Base-by-base conservation (phyloP, 2,797 vertebrate species). In the Ataeniobius toweri region DNA sequence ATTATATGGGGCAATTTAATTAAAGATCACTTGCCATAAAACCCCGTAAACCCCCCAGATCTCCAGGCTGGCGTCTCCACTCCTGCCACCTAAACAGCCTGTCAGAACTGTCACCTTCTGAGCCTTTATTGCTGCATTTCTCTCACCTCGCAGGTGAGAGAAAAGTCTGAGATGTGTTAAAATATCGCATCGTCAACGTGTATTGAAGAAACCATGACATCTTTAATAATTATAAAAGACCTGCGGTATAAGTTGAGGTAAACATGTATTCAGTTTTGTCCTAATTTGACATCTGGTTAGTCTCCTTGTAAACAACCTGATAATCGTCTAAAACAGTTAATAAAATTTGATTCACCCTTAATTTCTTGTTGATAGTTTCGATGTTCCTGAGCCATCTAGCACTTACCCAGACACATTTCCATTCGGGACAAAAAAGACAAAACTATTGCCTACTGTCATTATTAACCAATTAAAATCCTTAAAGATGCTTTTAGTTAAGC, bases 41-140 rank as follows among this genome's bases (percentile, higher is more conserved):
- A 39, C 8, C 67, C 4, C 22, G 24, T 55, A 46, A 16, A 12
- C 14, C 0, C 13, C n/a, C 6, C 24, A 6, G 3, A 6, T 18
- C 39, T 51, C 8, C 71, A 26, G 39, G 71, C 58, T 92, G 94
- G 95, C 94, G 95, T 94, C 95, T 56, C 71, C 74, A 73, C 50
- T 93, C 92, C 92, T 94, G 83, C 67, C 93, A 89, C 87, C 86
- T 68, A 50, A 26, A 75, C 75, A 2, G 70, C 46, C 90, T 85
- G 93, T 94, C 88, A 93, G 83, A 74, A 46, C 69, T 28, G 61
- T 71, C 87, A 91, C 91, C 92, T 93, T 85, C 80, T 46, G 79
- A 63, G 67, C 48, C 82, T 90, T 93, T 85, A 92, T 76, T 80
- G 89, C 87, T 90, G 80, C 9, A 80, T 75, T 93, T 88, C 86